phyloP scores from a whole-genome alignment of 1,140 invertebrate species.

The Drosophila takahashii region DNA sequence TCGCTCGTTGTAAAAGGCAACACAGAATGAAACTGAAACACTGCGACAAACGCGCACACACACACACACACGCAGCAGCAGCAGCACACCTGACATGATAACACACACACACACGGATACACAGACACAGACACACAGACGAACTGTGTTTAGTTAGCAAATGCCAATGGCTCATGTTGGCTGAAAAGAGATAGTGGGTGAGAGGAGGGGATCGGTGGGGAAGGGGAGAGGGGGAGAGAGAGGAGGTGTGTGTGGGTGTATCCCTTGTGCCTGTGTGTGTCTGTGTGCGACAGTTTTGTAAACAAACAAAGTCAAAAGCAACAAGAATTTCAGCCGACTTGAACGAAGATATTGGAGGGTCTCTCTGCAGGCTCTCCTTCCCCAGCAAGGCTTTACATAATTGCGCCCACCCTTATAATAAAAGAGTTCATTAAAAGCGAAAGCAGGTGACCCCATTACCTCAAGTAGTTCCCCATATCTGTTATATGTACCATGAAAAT shows the following conservation, averaged over 20 bases:
- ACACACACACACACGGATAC: constrained; percentile 31
- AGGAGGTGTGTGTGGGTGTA: background rate
- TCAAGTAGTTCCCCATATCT: constrained; percentile 4
- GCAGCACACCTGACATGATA: constrained; percentile 48
- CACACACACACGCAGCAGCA: constrained; percentile 29
- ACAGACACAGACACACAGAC: constrained; percentile 1
- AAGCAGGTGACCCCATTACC: constrained; percentile 30
- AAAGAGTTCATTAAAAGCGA: constrained; percentile 31
- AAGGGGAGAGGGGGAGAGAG: background rate
- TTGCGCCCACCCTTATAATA: constrained; percentile 12
- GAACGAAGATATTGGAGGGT: constrained; percentile 34
- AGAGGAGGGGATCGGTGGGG: background rate
- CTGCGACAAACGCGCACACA: constrained; percentile 47
- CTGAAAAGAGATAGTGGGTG: constrained; percentile 8
- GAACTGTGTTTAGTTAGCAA: constrained; percentile 72
- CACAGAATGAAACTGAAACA: constrained; percentile 58
- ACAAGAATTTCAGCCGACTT: constrained; percentile 30
- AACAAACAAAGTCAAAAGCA: constrained; percentile 59
- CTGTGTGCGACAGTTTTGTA: constrained; percentile 58
- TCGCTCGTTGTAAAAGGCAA: constrained; percentile 51
- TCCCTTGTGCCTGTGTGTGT: background rate
- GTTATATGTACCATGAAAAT: background rate
- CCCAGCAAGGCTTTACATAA: constrained; percentile 34
- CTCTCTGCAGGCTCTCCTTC: constrained; percentile 14
- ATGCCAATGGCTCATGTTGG: constrained; percentile 64